A percentile compares a stretch with the other conserved stretches of the same genome.
Conservation (phyloP, 2,888 invertebrate species). For the Stenodema calcarata region DNA sequence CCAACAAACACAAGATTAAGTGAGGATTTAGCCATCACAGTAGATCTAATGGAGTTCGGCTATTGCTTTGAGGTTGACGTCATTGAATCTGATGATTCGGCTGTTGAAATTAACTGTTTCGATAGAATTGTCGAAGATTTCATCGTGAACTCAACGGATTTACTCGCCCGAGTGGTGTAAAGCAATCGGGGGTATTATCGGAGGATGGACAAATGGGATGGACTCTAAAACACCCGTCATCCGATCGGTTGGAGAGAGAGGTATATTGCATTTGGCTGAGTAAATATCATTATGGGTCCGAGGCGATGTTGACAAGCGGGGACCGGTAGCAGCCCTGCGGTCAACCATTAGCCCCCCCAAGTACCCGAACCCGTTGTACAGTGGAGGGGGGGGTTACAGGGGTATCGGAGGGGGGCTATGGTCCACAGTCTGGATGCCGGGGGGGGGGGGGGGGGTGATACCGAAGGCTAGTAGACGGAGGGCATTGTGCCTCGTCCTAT, state of each 20-base stretch:
- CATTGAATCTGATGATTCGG: too few relatives aligned
- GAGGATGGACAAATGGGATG: neutral
- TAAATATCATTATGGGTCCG: constrained; percentile 41
- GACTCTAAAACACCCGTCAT: neutral
- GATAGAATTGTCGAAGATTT: neutral
- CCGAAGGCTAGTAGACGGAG: neutral
- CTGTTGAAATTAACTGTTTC: neutral
- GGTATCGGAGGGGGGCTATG: neutral
- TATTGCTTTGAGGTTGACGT: too few relatives aligned
- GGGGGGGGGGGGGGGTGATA: neutral
- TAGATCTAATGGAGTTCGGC: too few relatives aligned
- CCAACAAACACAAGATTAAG: too few relatives aligned
- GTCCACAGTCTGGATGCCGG: neutral
- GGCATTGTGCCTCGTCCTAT: constrained; percentile 32
- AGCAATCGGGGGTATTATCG: neutral
- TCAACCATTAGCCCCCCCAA: constrained; percentile 29
- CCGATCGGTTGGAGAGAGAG: neutral
- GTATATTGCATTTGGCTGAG: constrained; percentile 27
- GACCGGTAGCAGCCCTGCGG: neutral
- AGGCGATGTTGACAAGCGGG: constrained; percentile 37
- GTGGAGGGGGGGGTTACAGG: neutral
- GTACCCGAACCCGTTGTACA: neutral
- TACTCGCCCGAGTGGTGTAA: neutral
- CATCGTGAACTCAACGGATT: neutral
- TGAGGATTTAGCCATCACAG: too few relatives aligned